phyloP scores from a whole-genome alignment of 2,888 invertebrate genomes.

The Limnephilus marmoratus region DNA sequence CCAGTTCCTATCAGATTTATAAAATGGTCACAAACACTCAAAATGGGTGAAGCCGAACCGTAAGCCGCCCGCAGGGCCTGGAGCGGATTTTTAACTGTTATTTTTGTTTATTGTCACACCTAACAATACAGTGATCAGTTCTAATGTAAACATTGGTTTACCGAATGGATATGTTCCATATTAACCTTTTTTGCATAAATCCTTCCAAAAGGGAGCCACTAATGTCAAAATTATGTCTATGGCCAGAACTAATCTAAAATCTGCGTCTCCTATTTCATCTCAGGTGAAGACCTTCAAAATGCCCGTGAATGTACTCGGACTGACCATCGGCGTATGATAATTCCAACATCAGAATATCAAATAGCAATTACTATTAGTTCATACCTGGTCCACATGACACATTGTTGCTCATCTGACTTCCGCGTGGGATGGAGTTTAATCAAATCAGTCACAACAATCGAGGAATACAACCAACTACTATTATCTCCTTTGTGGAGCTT shows the following conservation, averaged over 20 bases:
- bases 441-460: slow-evolving; percentile 32
- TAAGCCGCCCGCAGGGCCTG: no score
- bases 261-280: background rate
- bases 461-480: background rate
- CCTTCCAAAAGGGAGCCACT: no score
- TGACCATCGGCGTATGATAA: slow-evolving; percentile 7
- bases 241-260: background rate
- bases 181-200: no score
- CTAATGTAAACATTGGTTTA: background rate
- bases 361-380: background rate
- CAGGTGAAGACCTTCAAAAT: background rate
- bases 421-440: slow-evolving; percentile 28
- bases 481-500: background rate
- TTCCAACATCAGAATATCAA: background rate
- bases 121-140: background rate
- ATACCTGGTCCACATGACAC: background rate
- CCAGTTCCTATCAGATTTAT: no score
- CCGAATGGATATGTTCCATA: background rate
- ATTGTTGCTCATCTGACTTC: slow-evolving; percentile 15
- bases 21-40: no score
- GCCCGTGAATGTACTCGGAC: background rate
- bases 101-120: slow-evolving; percentile 5
- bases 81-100: no score
- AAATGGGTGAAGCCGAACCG: no score
- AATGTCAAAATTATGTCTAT: background rate